Percentiles rank a stretch among this genome's conserved stretches.
These are phyloP conservation scores for Octomys mimax DNA, from an alignment of 2,797 vertebrate species.

Conservation along the genomic window DNA sequence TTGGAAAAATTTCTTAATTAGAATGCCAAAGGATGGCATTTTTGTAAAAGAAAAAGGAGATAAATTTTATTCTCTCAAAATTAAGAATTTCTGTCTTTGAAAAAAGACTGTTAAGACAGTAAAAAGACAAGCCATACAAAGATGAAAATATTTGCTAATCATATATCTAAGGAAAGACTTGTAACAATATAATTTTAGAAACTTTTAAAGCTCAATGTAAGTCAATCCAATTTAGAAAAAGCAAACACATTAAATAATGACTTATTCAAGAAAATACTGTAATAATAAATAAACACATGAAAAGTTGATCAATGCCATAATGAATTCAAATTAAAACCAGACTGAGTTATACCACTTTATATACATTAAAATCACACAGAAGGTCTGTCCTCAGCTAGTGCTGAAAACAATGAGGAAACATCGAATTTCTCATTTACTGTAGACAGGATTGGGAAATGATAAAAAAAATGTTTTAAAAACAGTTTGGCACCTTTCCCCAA, in stretches of 20 bases:
- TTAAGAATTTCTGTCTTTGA: conserved; percentile 4
- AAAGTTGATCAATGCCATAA: not conserved
- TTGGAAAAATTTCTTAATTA: conserved; percentile 10
- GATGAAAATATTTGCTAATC: not conserved
- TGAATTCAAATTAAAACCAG: not conserved
- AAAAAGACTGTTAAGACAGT: not conserved
- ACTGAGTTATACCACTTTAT: not conserved
- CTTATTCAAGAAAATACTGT: not conserved
- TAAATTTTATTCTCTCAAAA: not conserved
- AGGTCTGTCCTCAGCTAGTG: not conserved
- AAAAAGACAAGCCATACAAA: not conserved
- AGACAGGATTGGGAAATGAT: not conserved
- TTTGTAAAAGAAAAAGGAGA: not conserved
- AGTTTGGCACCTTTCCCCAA: not conserved
- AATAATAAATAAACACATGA: not conserved
- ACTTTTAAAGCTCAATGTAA: not conserved
- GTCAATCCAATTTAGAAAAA: not conserved
- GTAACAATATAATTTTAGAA: not conserved
- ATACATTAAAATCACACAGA: not conserved
- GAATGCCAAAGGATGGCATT: not conserved
- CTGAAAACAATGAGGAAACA: not conserved
- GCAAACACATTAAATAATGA: not conserved
- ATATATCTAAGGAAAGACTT: not conserved
- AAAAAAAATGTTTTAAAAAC: not conserved
- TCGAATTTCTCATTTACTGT: not conserved